Evolutionary conservation across 2,888 invertebrate genomes (phyloP).

Genomic region (Venustoraphidia nigricollis): DNA sequence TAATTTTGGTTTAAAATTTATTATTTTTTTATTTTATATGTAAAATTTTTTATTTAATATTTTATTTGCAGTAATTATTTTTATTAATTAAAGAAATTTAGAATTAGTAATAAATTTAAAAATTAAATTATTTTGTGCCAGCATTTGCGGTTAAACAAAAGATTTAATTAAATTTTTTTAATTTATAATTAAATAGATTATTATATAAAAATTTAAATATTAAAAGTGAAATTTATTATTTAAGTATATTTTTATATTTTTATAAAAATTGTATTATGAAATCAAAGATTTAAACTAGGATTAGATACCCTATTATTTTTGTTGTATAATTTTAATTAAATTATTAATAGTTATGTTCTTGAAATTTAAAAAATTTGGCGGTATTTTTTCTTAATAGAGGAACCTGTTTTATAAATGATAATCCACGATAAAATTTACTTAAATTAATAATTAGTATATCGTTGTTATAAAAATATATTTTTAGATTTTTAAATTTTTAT

Average conservation of each 20-base stretch:
- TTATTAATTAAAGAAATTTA: constrained; percentile 43
- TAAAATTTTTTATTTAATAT: constrained; percentile 31
- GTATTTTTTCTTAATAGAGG: constrained; percentile 54
- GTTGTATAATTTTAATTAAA: constrained; percentile 29
- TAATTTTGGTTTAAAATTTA: constrained; percentile 33
- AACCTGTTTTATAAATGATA: constrained; percentile 54
- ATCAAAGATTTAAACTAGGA: constrained; percentile 39
- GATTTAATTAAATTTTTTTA: constrained; percentile 37
- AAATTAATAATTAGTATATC: constrained; percentile 30
- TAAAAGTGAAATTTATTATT: constrained; percentile 37
- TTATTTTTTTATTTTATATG: constrained; percentile 37
- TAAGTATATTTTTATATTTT: constrained; percentile 29
- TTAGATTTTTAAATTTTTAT: constrained; percentile 32
- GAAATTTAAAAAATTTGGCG: constrained; percentile 55
- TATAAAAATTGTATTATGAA: constrained; percentile 26
- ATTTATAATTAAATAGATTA: constrained; percentile 26
- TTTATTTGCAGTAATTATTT: constrained; percentile 31
- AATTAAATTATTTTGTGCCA: constrained; percentile 51
- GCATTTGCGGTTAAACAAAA: constrained; percentile 55
- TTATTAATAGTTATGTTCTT: constrained; percentile 42
- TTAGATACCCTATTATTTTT: constrained; percentile 53
- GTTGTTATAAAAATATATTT: constrained; percentile 27
- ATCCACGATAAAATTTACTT: constrained; percentile 40
- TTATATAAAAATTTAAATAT: constrained; percentile 28
- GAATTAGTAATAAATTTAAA: constrained; percentile 40